A percentile compares a stretch with the other conserved stretches of the same genome.
phyloP scores from a whole-genome alignment of 2,797 vertebrate species.

The Clarias fuscus region DNA sequence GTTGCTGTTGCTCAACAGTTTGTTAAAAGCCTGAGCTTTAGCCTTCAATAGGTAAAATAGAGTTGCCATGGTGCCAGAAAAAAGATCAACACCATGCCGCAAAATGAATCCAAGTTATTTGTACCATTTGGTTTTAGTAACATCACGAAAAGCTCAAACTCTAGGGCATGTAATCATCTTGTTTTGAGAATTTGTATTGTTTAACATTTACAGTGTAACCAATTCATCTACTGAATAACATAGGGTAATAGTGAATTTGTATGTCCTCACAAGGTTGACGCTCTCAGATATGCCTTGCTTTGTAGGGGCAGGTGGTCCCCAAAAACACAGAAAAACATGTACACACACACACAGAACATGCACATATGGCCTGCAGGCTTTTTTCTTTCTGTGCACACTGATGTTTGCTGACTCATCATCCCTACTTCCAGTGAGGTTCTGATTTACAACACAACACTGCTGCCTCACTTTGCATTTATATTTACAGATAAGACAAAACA shows the following conservation, averaged over 20 bases:
- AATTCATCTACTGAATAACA: not conserved
- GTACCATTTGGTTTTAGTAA: slow-evolving; percentile 59
- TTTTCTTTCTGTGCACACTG: slow-evolving; percentile 44
- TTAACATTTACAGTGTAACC: not conserved
- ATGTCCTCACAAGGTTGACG: not conserved
- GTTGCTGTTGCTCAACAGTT: slow-evolving; percentile 63
- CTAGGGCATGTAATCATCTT: not conserved
- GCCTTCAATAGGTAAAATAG: slow-evolving; percentile 63
- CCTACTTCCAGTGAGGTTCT: slow-evolving; percentile 51
- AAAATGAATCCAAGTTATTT: slow-evolving; percentile 53
- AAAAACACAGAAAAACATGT: slow-evolving; percentile 7
- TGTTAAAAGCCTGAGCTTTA: slow-evolving; percentile 60
- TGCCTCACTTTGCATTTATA: slow-evolving; percentile 60
- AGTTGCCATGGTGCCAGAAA: slow-evolving; percentile 69
- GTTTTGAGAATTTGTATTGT: not conserved
- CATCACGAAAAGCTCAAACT: slow-evolving; percentile 6
- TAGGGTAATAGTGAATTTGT: not conserved
- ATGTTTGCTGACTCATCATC: slow-evolving; percentile 48
- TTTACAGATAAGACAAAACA: slow-evolving; percentile 61
- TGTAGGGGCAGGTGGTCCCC: not conserved
- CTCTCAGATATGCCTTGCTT: not conserved
- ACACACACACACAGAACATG: slow-evolving; percentile 3
- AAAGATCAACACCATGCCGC: slow-evolving; percentile 66
- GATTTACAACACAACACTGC: slow-evolving; percentile 64
- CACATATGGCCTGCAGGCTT: slow-evolving; percentile 38